Base-by-base conservation (phyloP, 1,140 invertebrate genomes). In the Ceratosolen solmsi region DNA sequence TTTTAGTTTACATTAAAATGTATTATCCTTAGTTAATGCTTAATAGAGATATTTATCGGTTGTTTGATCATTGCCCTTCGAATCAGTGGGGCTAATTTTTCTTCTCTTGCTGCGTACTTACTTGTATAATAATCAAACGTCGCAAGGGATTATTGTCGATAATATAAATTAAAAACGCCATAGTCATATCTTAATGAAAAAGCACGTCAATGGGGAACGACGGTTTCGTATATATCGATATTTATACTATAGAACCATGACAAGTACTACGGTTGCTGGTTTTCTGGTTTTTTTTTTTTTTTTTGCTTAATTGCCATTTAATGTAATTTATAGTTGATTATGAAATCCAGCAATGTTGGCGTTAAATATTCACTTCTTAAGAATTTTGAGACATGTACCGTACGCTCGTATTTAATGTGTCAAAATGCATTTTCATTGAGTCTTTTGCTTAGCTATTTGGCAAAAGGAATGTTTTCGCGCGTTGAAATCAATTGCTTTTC, bases 131-230 rank as follows among this genome's bases (percentile, higher is more conserved):
- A 46, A 46, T 46, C 5, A n/a, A 46, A 13, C 13, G 9, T 22
- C 1, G 11, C 63, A 9, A 36, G 20, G 20, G 63, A 4, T 20
- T 65, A 17, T 3, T 8, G 5, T 46, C 41, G 5, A 46, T 46
- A 46, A 46, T 46, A 13, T 46, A 7, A 7, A 5, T 7, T 46
- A n/a, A 63, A 75, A 80, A 80, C 36, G 36, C 58, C 51, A 74
- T 36, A 82, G 22, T 79, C 70, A 79, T 75, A 82, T 38, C 25
- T 73, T 63, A 80, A 73, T 60, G 13, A 75, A 30, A 82, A 17
- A 36, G 38, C 74, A 30, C 51, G 78, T 74, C 84, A 83, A 82
- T 80, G 72, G 83, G 83, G 41, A 84, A 82, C 80, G 73, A 75
- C 60, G 79, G 74, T 70, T 77, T 51, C n/a, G 51, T 82, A 79